A percentile compares a stretch with the other conserved stretches of the same genome.
Conservation (phyloP, 2,888 invertebrate species). For the Athripsodes cinereus region DNA sequence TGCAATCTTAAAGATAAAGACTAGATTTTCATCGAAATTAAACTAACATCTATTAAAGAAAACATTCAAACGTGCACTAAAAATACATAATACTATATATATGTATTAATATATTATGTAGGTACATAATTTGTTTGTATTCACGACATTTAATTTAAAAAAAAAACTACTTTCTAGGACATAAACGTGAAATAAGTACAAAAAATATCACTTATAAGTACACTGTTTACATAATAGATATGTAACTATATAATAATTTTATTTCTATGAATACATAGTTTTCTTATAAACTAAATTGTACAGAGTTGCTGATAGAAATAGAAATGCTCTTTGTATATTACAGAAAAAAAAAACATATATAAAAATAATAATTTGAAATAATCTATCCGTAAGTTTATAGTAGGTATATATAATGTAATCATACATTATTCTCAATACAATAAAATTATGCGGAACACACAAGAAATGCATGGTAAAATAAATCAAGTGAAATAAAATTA, state of each 20-base stretch:
- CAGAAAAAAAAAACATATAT: not conserved
- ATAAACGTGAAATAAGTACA: conserved; percentile 18
- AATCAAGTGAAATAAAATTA: too few relatives aligned
- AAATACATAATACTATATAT: too few relatives aligned
- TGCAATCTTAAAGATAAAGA: too few relatives aligned
- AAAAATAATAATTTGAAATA: too few relatives aligned
- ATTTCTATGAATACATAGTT: conserved; percentile 1
- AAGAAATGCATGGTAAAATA: too few relatives aligned
- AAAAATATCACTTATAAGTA: conserved; percentile 21
- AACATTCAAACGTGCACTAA: not conserved
- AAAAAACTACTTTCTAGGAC: not conserved
- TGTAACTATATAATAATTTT: too few relatives aligned
- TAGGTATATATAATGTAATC: too few relatives aligned
- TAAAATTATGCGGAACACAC: too few relatives aligned
- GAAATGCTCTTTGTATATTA: not conserved
- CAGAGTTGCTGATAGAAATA: not conserved
- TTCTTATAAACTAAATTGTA: not conserved
- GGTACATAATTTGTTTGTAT: not conserved
- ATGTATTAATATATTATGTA: not conserved
- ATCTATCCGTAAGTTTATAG: too few relatives aligned
- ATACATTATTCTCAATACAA: too few relatives aligned
- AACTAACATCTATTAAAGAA: not conserved
- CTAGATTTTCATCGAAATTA: not conserved
- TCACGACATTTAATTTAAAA: not conserved
- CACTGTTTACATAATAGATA: conserved; percentile 1